phyloP scores from a whole-genome alignment of 2,888 invertebrate genomes.

The Troilus luridus region DNA sequence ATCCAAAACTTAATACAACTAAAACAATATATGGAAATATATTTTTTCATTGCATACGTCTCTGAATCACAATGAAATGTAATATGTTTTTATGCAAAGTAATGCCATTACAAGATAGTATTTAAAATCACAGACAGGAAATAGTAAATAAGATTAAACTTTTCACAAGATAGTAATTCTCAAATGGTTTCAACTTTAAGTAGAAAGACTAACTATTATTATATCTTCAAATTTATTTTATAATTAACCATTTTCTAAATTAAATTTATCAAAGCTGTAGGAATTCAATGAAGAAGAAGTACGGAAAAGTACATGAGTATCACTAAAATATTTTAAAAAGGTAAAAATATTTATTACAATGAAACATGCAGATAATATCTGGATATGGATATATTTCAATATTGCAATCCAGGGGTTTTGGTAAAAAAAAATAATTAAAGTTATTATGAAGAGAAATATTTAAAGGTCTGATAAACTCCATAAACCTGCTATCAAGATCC shows the following conservation, averaged over 20 bases:
- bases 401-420: not conserved
- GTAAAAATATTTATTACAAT: not conserved
- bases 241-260: not conserved
- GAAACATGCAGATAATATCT: not conserved
- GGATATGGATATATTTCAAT: not conserved
- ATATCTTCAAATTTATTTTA: not conserved
- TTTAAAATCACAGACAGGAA: slow-evolving; percentile 41
- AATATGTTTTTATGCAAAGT: not conserved
- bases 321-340: not conserved
- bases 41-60: not conserved
- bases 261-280: slow-evolving; percentile 8
- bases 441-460: not conserved
- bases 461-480: not conserved
- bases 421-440: not conserved
- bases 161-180: not conserved
- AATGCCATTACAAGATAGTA: not conserved
- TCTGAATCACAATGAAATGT: not conserved
- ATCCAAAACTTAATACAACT: not conserved
- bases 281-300: not conserved
- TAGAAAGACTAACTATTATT: not conserved
- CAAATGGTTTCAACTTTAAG: not conserved
- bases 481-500: too few relatives aligned
- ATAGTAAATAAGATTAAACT: not conserved
- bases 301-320: not conserved
- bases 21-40: not conserved